Percentiles rank a stretch among this genome's conserved stretches.
phyloP scores from a whole-genome alignment of 2,797 vertebrate species.

The Ispidina lecontei region DNA sequence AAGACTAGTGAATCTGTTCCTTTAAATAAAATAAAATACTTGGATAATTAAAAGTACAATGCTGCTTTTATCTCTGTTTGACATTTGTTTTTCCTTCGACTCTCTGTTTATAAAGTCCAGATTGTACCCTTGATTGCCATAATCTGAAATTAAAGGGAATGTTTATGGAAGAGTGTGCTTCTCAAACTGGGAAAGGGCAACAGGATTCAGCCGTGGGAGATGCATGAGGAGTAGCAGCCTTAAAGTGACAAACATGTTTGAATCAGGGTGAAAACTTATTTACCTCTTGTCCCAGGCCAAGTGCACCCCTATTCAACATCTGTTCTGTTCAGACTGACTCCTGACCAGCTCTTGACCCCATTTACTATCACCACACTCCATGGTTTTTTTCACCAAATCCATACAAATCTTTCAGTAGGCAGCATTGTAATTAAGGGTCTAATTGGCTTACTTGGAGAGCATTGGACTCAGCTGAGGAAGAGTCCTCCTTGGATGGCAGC shows the following conservation, averaged over 20 bases:
- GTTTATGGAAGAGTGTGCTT: neutral
- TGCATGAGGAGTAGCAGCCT: neutral
- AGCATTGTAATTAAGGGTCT: neutral
- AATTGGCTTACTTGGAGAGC: neutral
- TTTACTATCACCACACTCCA: neutral
- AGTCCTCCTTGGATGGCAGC: too few species aligned
- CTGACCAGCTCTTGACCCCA: neutral
- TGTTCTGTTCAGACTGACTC: neutral
- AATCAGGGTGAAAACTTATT: neutral
- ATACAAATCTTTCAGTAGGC: neutral
- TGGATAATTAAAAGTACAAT: conserved; percentile 44
- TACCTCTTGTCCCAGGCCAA: neutral
- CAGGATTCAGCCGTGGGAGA: neutral
- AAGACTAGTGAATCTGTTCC: neutral
- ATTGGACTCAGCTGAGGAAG: neutral
- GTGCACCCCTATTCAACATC: neutral
- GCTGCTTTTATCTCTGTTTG: conserved; percentile 32
- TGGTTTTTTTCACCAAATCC: neutral
- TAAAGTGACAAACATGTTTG: neutral
- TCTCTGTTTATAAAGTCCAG: conserved; percentile 29
- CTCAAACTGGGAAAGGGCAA: neutral
- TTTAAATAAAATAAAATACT: conserved; percentile 37
- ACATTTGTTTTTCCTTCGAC: conserved; percentile 12
- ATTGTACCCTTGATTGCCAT: neutral
- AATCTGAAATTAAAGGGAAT: conserved; percentile 23